Conservation (phyloP, 1,140 invertebrate genomes). For the Pseudomyrmex cubaensis region DNA sequence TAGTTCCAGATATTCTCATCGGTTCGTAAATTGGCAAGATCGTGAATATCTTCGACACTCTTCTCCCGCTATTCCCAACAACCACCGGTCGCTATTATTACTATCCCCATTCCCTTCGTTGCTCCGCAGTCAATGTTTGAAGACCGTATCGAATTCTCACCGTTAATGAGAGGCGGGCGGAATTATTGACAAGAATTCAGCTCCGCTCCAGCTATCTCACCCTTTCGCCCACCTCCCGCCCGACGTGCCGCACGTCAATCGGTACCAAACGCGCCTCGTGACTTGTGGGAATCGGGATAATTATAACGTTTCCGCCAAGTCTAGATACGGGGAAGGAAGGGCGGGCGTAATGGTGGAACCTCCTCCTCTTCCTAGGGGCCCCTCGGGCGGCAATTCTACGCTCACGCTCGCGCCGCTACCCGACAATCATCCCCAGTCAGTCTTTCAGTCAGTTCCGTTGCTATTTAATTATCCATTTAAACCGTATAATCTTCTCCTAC, state of each 20-base stretch:
- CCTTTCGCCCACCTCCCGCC: conserved; percentile 42
- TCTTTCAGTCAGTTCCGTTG: conserved; percentile 86
- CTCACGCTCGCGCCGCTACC: conserved; percentile 85
- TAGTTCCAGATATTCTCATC: conserved; percentile 11
- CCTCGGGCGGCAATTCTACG: conserved; percentile 83
- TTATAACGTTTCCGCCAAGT: conserved; percentile 83
- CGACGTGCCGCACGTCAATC: conserved; percentile 69
- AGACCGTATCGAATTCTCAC: conserved; percentile 59
- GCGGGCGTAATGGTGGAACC: conserved; percentile 77
- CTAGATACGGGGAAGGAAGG: conserved; percentile 78
- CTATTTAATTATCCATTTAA: conserved; percentile 87
- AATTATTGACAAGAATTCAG: conserved; percentile 61
- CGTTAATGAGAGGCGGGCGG: conserved; percentile 62
- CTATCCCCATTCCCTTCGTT: neutral
- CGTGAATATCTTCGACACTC: neutral
- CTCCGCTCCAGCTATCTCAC: conserved; percentile 26
- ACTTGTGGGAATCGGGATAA: conserved; percentile 84
- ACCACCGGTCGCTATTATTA: conserved; percentile 43
- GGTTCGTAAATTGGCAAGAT: conserved; percentile 27
- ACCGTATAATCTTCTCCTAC: conserved; percentile 84
- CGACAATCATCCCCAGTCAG: conserved; percentile 85
- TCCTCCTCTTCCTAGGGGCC: conserved; percentile 77
- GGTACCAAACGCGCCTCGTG: conserved; percentile 70
- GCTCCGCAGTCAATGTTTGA: conserved; percentile 52
- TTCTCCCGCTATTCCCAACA: conserved; percentile 31